Percentiles rank a stretch among this genome's conserved stretches.
phyloP scores from a whole-genome alignment of 2,113 vertebrate genomes.

The Mormoops blainvillei region DNA sequence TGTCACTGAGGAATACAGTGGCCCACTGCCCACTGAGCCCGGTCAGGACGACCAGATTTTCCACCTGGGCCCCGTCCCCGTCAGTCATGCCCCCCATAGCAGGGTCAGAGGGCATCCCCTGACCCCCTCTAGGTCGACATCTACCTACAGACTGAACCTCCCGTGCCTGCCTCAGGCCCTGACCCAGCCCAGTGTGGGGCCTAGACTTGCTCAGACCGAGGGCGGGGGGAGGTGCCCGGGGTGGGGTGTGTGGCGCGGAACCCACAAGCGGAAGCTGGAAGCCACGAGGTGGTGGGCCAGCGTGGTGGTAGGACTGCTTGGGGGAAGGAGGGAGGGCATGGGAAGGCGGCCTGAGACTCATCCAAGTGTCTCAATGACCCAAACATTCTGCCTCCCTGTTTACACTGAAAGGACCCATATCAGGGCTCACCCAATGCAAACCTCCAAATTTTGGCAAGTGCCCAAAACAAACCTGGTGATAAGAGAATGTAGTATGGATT shows the following conservation, averaged over 20 bases:
- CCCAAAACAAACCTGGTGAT: background rate
- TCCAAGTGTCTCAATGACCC: background rate
- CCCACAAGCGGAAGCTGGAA: background rate
- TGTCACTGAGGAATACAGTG: background rate
- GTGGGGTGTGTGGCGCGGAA: too few relatives aligned
- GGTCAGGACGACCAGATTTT: accelerated
- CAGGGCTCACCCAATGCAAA: background rate
- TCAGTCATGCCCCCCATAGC: accelerated
- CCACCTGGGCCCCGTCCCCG: background rate
- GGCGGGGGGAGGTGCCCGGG: background rate
- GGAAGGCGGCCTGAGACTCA: background rate
- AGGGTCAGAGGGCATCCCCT: background rate
- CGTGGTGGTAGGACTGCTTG: background rate
- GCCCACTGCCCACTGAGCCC: background rate
- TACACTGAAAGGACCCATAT: background rate
- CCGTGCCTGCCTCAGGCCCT: background rate
- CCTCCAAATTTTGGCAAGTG: background rate
- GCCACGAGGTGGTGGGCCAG: accelerated
- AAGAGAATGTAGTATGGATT: background rate
- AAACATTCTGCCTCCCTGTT: background rate
- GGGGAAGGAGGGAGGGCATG: background rate
- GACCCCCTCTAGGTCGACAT: background rate
- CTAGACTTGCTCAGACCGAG: background rate
- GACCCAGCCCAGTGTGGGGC: background rate
- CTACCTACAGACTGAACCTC: background rate